These are phyloP conservation scores for Pocillopora damicornis DNA, from an alignment of 64 coral and sea anemone species.

Conservation along the genomic window DNA sequence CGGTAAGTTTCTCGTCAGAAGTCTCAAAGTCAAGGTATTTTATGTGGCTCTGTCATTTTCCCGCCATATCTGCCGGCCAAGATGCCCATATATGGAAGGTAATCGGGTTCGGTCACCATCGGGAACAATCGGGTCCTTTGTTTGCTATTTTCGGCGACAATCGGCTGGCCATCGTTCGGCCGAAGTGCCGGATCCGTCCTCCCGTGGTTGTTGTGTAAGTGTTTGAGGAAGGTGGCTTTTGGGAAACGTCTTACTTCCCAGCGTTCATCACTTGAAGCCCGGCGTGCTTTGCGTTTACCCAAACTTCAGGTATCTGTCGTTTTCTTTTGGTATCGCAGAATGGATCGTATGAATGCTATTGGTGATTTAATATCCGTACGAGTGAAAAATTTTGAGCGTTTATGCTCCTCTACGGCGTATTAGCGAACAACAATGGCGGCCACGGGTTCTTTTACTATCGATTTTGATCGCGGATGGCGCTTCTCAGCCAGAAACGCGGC, in stretches of 20 bases:
- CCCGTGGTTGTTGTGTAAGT: background rate
- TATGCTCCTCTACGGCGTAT: background rate
- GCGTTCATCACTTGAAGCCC: conserved; percentile 69
- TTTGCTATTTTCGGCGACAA: background rate
- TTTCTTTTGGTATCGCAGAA: background rate
- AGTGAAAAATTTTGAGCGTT: background rate
- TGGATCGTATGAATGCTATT: background rate
- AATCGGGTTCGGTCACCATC: background rate
- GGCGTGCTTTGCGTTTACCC: conserved; percentile 77
- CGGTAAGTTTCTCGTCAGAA: no score
- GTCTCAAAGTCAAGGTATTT: no score
- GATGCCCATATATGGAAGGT: conserved; percentile 2
- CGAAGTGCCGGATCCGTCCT: background rate
- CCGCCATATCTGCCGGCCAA: background rate
- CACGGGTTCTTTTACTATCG: background rate
- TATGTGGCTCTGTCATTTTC: background rate
- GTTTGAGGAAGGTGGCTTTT: conserved; percentile 45
- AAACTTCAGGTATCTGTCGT: conserved; percentile 44
- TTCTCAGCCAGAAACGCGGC: background rate
- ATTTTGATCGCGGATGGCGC: background rate
- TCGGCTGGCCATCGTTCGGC: background rate
- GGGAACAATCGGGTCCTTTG: background rate
- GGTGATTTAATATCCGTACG: background rate
- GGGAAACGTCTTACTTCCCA: conserved; percentile 57
- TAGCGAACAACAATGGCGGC: conserved; percentile 35